These are phyloP conservation scores for Pica pica DNA, from an alignment of 2,113 vertebrate genomes.

Conservation along the genomic window DNA sequence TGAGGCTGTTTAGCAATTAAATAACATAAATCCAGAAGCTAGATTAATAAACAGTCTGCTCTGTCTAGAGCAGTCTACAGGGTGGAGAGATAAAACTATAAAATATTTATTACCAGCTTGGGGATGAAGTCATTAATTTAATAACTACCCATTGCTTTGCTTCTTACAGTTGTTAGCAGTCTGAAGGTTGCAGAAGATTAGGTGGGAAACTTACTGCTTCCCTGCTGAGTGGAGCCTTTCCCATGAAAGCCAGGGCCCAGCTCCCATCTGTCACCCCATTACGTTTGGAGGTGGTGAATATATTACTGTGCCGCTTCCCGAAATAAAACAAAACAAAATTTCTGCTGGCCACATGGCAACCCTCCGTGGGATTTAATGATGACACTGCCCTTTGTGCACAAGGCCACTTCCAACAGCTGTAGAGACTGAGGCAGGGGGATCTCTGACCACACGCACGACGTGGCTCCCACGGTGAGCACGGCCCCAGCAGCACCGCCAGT, in stretches of 20 bases:
- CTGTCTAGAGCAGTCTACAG: constrained; percentile 6
- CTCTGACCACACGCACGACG: fast-evolving
- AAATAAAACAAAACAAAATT: constrained; percentile 47
- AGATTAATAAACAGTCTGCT: constrained; percentile 52
- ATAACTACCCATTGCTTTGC: constrained; percentile 39
- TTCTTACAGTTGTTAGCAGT: constrained; percentile 52
- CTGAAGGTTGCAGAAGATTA: constrained; percentile 57
- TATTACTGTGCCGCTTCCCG: not conserved
- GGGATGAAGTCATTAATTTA: constrained; percentile 56
- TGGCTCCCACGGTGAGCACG: fast-evolving
- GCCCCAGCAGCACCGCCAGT: not conserved
- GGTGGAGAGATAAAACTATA: constrained; percentile 40
- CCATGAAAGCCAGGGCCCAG: constrained; percentile 44
- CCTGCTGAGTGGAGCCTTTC: constrained; percentile 54
- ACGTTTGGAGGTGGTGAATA: not conserved
- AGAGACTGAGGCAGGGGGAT: not conserved
- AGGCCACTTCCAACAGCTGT: constrained; percentile 29
- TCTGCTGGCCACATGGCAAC: constrained; percentile 58
- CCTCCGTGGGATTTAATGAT: not conserved
- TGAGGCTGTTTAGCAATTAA: constrained; percentile 34
- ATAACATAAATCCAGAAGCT: constrained; percentile 40
- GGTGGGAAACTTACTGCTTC: constrained; percentile 37
- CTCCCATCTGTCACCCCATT: constrained; percentile 63
- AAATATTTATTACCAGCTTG: constrained; percentile 49
- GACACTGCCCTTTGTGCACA: not conserved